phyloP scores from a whole-genome alignment of 2,113 vertebrate genomes.

The Eira barbara region DNA sequence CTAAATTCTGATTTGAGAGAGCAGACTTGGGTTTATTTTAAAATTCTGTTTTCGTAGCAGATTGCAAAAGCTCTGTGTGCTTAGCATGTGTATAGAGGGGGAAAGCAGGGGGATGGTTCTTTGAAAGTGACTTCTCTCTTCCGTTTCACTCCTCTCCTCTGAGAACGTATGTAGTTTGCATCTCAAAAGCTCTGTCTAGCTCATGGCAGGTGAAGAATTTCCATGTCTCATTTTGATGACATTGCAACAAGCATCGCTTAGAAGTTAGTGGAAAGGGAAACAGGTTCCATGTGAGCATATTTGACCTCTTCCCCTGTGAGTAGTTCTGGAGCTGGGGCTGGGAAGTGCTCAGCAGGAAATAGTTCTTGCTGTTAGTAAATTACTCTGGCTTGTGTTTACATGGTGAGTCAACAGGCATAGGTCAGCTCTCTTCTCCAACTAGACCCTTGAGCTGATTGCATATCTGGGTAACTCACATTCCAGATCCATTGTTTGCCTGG shows the following conservation, averaged over 20 bases:
- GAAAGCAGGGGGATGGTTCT: background rate
- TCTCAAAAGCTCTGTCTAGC: slow-evolving; percentile 52
- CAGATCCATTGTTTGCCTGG: background rate
- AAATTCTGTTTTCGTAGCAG: slow-evolving; percentile 69
- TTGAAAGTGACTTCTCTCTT: slow-evolving; percentile 59
- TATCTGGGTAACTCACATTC: background rate
- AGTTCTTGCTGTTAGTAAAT: slow-evolving; percentile 54
- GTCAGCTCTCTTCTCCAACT: background rate
- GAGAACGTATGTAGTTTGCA: slow-evolving; percentile 27
- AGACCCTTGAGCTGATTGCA: background rate
- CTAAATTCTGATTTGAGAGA: slow-evolving; percentile 27
- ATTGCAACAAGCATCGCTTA: background rate
- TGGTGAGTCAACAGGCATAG: background rate
- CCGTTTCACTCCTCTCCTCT: background rate
- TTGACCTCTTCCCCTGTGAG: background rate
- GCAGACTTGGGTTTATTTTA: slow-evolving; percentile 61
- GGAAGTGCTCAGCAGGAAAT: slow-evolving; percentile 23
- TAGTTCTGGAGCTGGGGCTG: background rate
- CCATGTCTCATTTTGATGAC: slow-evolving; percentile 25
- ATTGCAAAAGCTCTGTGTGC: slow-evolving; percentile 60
- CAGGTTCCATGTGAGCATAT: background rate
- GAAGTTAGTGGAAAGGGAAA: background rate
- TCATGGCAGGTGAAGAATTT: slow-evolving; percentile 23
- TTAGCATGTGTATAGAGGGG: background rate
- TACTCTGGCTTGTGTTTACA: slow-evolving; percentile 47